Base-by-base conservation (phyloP, 2,797 vertebrate species). In the Hylomyscus alleni region DNA sequence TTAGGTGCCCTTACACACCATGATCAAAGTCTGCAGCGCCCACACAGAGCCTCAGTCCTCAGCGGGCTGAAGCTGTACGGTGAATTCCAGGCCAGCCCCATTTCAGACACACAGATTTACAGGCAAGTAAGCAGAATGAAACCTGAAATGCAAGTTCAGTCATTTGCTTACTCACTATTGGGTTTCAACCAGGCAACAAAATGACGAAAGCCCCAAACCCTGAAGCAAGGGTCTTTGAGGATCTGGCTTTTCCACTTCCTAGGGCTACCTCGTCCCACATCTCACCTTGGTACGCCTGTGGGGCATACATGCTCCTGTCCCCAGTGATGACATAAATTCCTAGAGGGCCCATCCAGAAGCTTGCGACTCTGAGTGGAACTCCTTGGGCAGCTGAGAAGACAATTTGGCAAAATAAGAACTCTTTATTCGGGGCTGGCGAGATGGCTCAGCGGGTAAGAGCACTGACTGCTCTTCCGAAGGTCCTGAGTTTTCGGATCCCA, bases 371-470 rank as follows among this genome's bases (percentile, higher is more conserved):
- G 62, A 98, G 98, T 34, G 99, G 99, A 94, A 98, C 75, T 1
- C 99, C 99, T n/a, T 98, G 99, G 96, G 99, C 99, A 88, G 99
- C 99, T 99, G 95, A 92, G 77, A 89, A 98, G 76, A 89, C 19
- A 97, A 97, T 82, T 92, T 75, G 56, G 24, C 75, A 95, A 95
- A 75, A 88, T 85, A 31, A 47, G 0, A 10, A 84, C 31, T 97
- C 75, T 82, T 76, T 77, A 78, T 89, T 90, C 13, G 6, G 44
- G 44, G 6, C 44, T 44, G 44, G 44, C 3, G 44, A 44, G 44
- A 44, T 44, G 44, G 3, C 44, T 44, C 44, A 44, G 6, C 6
- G 44, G 44, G 3, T 44, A 44, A 44, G 44, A 44, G 44, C 44
- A 6, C 44, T 44, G 3, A 44, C 44, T 44, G 44, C 44, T 44